Conservation (phyloP, 2,888 invertebrate genomes). For the Patella ulyssiponensis region DNA sequence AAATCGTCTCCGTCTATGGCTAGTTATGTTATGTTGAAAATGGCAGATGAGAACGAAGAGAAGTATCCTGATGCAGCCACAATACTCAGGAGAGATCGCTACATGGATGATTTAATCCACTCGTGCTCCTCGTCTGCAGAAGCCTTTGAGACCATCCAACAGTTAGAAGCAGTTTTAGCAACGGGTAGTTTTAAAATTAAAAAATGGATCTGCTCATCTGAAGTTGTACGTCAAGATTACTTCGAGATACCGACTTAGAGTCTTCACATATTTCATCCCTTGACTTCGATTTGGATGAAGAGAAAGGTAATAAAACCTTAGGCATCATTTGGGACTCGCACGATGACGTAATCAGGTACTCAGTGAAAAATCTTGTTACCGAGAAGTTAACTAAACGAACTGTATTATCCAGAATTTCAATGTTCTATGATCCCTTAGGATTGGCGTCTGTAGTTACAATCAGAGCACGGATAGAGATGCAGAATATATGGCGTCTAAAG, state of each 20-base stretch:
- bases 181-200: slow-evolving; percentile 19
- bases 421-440: slow-evolving; percentile 24
- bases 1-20: slow-evolving; percentile 29
- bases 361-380: slow-evolving; percentile 13
- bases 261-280: background rate
- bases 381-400: slow-evolving; percentile 17
- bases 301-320: background rate
- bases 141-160: slow-evolving; percentile 15
- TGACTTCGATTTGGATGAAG: background rate
- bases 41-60: slow-evolving; percentile 15
- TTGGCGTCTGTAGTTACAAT: slow-evolving; percentile 23
- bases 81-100: slow-evolving; percentile 24
- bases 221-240: background rate
- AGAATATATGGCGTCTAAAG: slow-evolving; percentile 20
- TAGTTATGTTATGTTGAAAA: slow-evolving; percentile 17
- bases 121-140: slow-evolving; percentile 14
- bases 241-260: too few relatives aligned
- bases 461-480: slow-evolving; percentile 22
- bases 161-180: slow-evolving; percentile 16
- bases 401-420: slow-evolving; percentile 20
- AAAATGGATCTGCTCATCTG: slow-evolving; percentile 18
- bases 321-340: slow-evolving; percentile 16
- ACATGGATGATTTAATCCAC: slow-evolving; percentile 25
- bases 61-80: slow-evolving; percentile 23
- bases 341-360: slow-evolving; percentile 13